Conservation (phyloP, 2,797 vertebrate species). For the Chanos chanos region DNA sequence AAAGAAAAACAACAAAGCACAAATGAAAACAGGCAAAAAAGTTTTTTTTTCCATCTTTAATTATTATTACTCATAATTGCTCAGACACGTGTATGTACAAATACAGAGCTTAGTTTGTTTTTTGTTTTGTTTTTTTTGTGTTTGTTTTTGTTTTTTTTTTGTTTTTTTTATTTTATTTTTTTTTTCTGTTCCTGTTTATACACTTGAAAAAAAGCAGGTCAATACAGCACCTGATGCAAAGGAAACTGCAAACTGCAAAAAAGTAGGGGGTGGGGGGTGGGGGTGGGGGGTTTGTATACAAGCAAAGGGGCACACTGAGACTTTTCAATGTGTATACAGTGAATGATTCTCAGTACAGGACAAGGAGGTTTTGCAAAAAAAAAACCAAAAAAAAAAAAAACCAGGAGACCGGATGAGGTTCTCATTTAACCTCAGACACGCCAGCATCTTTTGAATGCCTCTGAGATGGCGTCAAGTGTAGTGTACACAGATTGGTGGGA, state of each 20-base stretch:
- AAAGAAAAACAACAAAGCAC: conserved; percentile 19
- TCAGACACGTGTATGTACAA: conserved; percentile 99
- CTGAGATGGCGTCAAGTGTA: not conserved
- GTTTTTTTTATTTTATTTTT: conserved; percentile 79
- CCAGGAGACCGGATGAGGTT: too few relatives aligned
- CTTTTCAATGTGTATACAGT: conserved; percentile 77
- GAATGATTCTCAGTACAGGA: conserved; percentile 59
- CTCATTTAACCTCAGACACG: too few relatives aligned
- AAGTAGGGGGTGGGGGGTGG: not conserved
- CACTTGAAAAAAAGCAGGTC: conserved; percentile 90
- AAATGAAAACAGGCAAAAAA: conserved; percentile 76
- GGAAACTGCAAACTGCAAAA: conserved; percentile 68
- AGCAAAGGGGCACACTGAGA: conserved; percentile 78
- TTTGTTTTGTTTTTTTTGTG: conserved; percentile 76
- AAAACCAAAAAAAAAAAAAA: not conserved
- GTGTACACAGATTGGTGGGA: not conserved
- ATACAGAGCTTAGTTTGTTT: conserved; percentile 82
- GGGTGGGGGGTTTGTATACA: conserved; percentile 47
- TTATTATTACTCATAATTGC: conserved; percentile 97
- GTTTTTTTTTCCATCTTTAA: conserved; percentile 67
- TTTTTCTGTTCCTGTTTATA: conserved; percentile 79
- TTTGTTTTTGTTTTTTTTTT: conserved; percentile 73
- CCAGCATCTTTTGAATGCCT: too few relatives aligned
- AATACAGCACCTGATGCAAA: conserved; percentile 86
- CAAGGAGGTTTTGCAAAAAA: not conserved